Percentiles rank a stretch among this genome's conserved stretches.
These are phyloP conservation scores for Lontra canadensis DNA, from an alignment of 2,113 vertebrate genomes.

Conservation along the genomic window DNA sequence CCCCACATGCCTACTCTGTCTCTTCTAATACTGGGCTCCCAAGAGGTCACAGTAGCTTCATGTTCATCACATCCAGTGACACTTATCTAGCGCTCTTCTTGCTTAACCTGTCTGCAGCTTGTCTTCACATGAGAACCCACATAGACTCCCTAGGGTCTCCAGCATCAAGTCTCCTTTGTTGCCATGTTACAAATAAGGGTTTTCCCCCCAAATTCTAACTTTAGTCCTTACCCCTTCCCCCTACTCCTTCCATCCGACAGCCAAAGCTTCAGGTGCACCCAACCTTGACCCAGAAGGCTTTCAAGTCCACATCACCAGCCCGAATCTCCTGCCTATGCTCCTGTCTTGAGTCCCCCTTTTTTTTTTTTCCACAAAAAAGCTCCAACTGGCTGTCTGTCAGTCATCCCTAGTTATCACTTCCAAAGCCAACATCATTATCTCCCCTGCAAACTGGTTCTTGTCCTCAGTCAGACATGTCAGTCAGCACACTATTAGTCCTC, in stretches of 20 bases:
- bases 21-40: background rate
- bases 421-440: background rate
- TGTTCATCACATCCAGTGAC: conserved; percentile 14
- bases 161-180: conserved; percentile 29
- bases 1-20: background rate
- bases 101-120: background rate
- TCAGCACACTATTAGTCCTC: background rate
- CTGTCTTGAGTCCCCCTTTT: background rate
- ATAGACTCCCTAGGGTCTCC: background rate
- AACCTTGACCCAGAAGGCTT: background rate
- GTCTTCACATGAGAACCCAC: conserved; percentile 1
- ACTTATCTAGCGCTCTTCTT: background rate
- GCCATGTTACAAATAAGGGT: background rate
- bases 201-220: conserved; percentile 35
- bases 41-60: background rate
- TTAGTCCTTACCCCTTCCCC: background rate
- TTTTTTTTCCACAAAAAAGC: background rate
- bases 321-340: background rate
- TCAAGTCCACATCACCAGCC: background rate
- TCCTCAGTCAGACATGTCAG: background rate
- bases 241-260: background rate
- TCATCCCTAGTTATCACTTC: background rate
- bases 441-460: background rate
- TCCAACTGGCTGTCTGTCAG: background rate
- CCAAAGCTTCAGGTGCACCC: background rate